Percentiles rank a stretch among this genome's conserved stretches.
These are phyloP conservation scores for Lasiurus borealis DNA, from an alignment of 2,113 vertebrate species.

Conservation along the genomic window DNA sequence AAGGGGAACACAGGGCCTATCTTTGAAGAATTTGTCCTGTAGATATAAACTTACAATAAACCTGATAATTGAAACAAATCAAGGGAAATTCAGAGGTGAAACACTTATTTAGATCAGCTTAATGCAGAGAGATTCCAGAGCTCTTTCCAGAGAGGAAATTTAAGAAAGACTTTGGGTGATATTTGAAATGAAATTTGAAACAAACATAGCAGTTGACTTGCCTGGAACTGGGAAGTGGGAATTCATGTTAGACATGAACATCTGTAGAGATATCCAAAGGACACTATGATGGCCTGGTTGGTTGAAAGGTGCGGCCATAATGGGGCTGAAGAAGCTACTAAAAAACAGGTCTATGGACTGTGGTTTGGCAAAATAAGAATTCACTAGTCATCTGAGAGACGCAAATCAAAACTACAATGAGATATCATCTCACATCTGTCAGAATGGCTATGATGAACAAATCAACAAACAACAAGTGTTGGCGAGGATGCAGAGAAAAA, in stretches of 20 bases:
- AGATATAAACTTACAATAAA: not conserved
- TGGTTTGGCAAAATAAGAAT: not conserved
- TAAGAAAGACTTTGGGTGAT: not conserved
- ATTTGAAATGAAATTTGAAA: not conserved
- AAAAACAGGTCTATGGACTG: not conserved
- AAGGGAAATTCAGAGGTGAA: not conserved
- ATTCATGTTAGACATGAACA: not conserved
- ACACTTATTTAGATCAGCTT: not conserved
- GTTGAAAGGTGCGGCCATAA: not conserved
- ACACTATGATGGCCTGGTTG: accelerated
- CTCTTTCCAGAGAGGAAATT: not conserved
- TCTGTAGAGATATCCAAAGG: not conserved
- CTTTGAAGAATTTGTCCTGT: not conserved
- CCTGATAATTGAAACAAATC: not conserved
- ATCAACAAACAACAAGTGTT: too few species aligned
- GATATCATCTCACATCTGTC: too few species aligned
- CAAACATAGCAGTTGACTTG: not conserved
- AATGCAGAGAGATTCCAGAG: not conserved
- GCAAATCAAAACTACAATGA: too few species aligned
- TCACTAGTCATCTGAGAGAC: not conserved
- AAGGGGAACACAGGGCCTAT: not conserved
- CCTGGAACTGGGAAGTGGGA: not conserved
- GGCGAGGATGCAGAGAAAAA: too few species aligned
- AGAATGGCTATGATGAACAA: too few species aligned
- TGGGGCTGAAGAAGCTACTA: not conserved